Percentiles rank a stretch among this genome's conserved stretches.
Conservation (phyloP, 2,113 vertebrate genomes). For the Channa argus region DNA sequence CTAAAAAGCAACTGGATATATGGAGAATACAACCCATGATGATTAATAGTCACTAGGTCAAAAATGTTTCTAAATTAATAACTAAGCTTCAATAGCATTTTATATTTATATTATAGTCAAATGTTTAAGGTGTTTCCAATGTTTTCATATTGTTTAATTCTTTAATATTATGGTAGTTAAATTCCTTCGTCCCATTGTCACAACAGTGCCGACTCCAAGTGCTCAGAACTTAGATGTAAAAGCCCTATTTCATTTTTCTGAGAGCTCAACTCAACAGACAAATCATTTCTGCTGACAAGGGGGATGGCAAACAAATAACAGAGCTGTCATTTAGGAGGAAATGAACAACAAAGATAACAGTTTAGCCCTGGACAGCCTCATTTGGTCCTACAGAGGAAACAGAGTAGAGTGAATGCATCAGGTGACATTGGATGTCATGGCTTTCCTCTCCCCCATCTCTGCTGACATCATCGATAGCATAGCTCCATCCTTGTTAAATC, state of each 20-base stretch:
- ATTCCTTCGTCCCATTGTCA: background rate
- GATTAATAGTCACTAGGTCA: conserved; percentile 40
- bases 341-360: conserved; percentile 6
- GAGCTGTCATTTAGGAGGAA: conserved; percentile 41
- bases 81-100: conserved; percentile 14
- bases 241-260: conserved; percentile 37
- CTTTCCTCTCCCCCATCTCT: conserved; percentile 26
- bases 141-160: background rate
- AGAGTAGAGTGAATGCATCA: conserved; percentile 37
- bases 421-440: conserved; percentile 20
- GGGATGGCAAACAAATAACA: conserved; percentile 22
- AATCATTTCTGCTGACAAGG: conserved; percentile 24
- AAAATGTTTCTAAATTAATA: conserved; percentile 35
- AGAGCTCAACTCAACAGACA: background rate
- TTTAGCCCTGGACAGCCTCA: conserved; percentile 60
- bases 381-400: conserved; percentile 55
- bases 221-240: conserved; percentile 1
- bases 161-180: no score
- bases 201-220: background rate
- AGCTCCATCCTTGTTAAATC: conserved; percentile 29
- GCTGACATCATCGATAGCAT: conserved; percentile 38
- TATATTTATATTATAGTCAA: background rate
- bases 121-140: background rate
- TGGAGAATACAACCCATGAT: background rate
- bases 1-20: conserved; percentile 32